These are phyloP conservation scores for Dissostichus mawsoni DNA, from an alignment of 2,113 vertebrate species.

Conservation along the genomic window DNA sequence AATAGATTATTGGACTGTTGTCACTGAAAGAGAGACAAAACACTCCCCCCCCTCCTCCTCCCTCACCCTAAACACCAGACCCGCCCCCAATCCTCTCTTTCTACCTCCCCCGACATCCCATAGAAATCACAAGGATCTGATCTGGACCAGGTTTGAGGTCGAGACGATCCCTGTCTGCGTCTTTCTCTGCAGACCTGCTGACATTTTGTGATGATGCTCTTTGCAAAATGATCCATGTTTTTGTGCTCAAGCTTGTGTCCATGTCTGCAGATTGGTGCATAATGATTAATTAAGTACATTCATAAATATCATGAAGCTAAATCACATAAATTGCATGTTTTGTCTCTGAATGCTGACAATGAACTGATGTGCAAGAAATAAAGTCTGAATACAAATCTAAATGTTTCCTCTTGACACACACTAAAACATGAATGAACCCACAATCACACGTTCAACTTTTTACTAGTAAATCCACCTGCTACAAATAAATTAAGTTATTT, in stretches of 20 bases:
- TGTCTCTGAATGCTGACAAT: too few relatives aligned
- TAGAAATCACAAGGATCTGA: neutral
- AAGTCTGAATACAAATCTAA: too few relatives aligned
- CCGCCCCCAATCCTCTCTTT: neutral
- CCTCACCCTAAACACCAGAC: neutral
- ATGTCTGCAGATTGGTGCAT: neutral
- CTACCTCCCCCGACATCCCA: neutral
- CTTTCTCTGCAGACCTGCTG: too few relatives aligned
- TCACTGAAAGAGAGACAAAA: slow-evolving; percentile 46
- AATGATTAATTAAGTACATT: neutral
- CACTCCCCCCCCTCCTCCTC: neutral
- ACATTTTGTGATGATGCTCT: neutral
- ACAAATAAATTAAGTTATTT: too few relatives aligned
- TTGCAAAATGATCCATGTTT: too few relatives aligned
- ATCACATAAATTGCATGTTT: neutral
- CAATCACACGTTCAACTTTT: neutral
- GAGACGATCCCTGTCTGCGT: too few relatives aligned
- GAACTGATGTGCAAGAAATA: too few relatives aligned
- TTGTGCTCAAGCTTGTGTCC: neutral
- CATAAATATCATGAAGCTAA: neutral
- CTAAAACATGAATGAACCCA: neutral
- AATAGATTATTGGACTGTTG: slow-evolving; percentile 80
- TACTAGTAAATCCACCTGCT: neutral
- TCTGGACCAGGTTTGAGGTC: neutral
- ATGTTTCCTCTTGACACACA: neutral